A percentile compares a stretch with the other conserved stretches of the same genome.
Conservation (phyloP, 1,140 invertebrate species). For the Paraescarpia echinospica region DNA sequence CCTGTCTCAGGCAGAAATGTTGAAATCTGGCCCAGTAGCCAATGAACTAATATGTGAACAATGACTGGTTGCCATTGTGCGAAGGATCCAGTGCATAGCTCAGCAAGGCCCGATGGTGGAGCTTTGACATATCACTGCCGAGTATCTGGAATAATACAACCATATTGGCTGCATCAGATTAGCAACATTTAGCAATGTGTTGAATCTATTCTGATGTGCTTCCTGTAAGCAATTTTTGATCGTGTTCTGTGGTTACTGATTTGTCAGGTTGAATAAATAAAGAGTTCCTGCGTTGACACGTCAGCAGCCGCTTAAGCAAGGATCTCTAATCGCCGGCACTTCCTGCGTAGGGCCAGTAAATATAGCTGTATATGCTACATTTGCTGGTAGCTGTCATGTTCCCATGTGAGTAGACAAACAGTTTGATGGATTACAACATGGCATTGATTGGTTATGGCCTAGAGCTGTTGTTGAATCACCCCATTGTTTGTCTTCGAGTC, state of each 20-base stretch:
- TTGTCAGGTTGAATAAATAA: not conserved
- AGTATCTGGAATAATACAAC: not conserved
- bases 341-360: not conserved
- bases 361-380: not conserved
- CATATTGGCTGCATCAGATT: not conserved
- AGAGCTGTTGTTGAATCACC: not conserved
- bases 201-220: not conserved
- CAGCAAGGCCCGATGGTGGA: not conserved
- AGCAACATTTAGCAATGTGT: not conserved
- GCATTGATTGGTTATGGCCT: not conserved
- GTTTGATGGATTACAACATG: not conserved
- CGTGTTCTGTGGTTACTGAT: slow-evolving; percentile 7
- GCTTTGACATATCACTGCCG: not conserved
- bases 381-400: not conserved
- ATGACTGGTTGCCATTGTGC: too few relatives aligned
- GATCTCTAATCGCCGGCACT: not conserved
- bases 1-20: too few relatives aligned
- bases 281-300: not conserved
- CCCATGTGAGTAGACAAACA: not conserved
- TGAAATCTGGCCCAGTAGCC: too few relatives aligned
- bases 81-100: not conserved
- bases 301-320: not conserved
- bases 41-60: too few relatives aligned
- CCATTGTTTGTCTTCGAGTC: not conserved
- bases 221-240: not conserved